Base-by-base conservation (phyloP, 1,140 invertebrate genomes). In the Nylanderia fulva region DNA sequence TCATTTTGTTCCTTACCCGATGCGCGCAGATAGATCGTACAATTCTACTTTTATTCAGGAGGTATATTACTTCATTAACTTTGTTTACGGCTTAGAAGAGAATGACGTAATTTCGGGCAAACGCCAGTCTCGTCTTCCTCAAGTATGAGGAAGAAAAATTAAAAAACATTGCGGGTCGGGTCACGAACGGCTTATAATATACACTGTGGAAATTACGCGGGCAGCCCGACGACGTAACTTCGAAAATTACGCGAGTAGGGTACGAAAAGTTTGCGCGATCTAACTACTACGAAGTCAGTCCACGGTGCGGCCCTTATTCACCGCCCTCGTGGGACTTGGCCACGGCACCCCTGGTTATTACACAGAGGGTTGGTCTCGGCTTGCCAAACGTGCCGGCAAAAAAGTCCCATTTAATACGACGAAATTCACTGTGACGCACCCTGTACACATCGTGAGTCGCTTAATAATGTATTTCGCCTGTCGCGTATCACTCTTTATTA, bases 271-370 rank as follows among this genome's bases (percentile, higher is more conserved):
- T 91, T 91, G 71, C 82, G 88, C 88, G 88, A 91, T 90, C 90
- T 82, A 88, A 90, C 89, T 87, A 85, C 90, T 91, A 88, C 87
- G 90, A 91, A 91, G 88, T 91, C 90, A 85, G 88, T 86, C 90
- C 90, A 91, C 90, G 90, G 86, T 91, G 88, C 80, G 88, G 88
- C 88, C 91, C 91, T 92, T 91, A 92, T 91, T 92, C 89, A 91
- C 90, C 89, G 87, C 86, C 85, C 89, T 74, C 85, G 52, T 87
- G 90, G 90, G 91, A 90, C 86, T 92, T 86, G 84, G 79, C 89
- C 77, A 68, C 84, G 74, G 80, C 90, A 74, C 82, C 45, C 45
- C 45, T 86, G 79, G 86, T 88, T 91, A 91, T 88, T 90, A 85
- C 84, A 69, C 79, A 69, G 85, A 85, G 82, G 86, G 85, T 88